These are phyloP conservation scores for Rotaria magnacalcarata DNA, from an alignment of 2,888 invertebrate species.

Conservation along the genomic window DNA sequence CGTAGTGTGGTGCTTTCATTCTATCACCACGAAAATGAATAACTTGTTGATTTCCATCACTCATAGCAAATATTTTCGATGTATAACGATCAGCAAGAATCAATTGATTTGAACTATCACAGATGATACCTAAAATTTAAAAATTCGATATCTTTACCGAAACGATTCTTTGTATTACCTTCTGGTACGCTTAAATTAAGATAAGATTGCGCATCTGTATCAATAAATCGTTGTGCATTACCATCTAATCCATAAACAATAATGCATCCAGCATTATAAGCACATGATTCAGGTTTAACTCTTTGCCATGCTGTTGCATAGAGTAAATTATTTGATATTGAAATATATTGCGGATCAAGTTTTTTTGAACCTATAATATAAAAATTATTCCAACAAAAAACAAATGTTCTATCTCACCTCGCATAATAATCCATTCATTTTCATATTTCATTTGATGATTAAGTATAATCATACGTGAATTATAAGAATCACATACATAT, in stretches of 20 bases:
- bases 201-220: constrained; percentile 21
- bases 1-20: constrained; percentile 15
- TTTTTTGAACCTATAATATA: background rate
- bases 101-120: constrained; percentile 21
- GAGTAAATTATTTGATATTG: background rate
- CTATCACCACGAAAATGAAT: constrained; percentile 19
- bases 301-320: constrained; percentile 20
- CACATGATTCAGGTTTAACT: background rate
- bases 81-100: constrained; percentile 13
- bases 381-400: background rate
- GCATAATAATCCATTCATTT: background rate
- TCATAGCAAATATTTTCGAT: constrained; percentile 9
- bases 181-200: constrained; percentile 6
- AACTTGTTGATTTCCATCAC: background rate
- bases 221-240: background rate
- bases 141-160: too few species aligned
- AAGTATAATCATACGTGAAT: background rate
- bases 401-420: background rate
- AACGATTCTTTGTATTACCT: background rate
- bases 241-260: background rate
- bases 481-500: constrained; percentile 1
- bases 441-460: constrained; percentile 21
- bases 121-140: background rate
- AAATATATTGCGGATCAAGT: constrained; percentile 9
- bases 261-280: constrained; percentile 20